A percentile compares a stretch with the other conserved stretches of the same genome.
Evolutionary conservation across 2,113 vertebrate species (phyloP).

Genomic region (Pollimyrus isidori): DNA sequence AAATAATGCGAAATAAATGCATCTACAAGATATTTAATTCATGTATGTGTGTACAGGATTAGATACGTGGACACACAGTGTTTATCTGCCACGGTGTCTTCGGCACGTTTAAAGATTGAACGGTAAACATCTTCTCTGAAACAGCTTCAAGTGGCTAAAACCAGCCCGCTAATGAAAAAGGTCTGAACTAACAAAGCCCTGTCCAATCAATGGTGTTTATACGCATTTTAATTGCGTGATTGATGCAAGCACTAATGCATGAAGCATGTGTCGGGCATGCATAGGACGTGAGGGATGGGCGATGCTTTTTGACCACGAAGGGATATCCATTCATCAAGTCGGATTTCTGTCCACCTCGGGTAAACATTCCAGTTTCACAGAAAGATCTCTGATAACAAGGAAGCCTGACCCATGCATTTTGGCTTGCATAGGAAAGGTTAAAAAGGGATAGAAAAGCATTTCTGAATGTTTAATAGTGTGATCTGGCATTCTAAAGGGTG

Average conservation of each 20-base stretch:
- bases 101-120: background rate
- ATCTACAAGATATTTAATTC: background rate
- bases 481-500: background rate
- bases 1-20: background rate
- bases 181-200: background rate
- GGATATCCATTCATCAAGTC: background rate
- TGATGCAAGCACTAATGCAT: background rate
- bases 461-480: background rate
- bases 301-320: background rate
- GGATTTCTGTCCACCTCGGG: background rate
- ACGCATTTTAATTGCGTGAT: background rate
- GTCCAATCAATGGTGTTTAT: conserved; percentile 7
- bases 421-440: background rate
- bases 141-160: background rate
- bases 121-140: background rate
- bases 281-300: background rate
- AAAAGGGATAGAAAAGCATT: background rate
- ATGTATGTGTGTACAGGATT: background rate
- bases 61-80: background rate
- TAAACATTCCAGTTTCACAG: background rate
- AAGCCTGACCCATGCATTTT: background rate
- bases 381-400: background rate
- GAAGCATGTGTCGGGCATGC: background rate
- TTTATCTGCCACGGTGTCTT: background rate
- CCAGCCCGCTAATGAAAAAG: background rate